A percentile compares a stretch with the other conserved stretches of the same genome.
Evolutionary conservation across 1,140 invertebrate species (phyloP).

Genomic region (Dendrolimus kikuchii): DNA sequence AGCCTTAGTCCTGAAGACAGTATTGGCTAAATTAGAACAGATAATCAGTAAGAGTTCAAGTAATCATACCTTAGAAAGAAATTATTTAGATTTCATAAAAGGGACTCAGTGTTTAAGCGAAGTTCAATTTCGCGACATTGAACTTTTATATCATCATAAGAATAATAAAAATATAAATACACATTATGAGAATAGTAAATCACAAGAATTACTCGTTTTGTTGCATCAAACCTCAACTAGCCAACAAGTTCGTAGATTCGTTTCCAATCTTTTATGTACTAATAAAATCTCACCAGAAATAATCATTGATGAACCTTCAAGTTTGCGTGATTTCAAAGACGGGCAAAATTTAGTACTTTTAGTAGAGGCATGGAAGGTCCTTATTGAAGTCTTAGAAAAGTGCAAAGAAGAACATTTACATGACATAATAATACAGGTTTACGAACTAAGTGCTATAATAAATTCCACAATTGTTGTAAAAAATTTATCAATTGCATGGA

Average conservation of each 20-base stretch:
- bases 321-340: conserved; percentile 41
- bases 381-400: conserved; percentile 39
- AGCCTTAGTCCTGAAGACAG: conserved; percentile 37
- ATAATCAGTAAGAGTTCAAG: conserved; percentile 29
- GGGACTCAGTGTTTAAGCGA: conserved; percentile 35
- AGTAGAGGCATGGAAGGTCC: conserved; percentile 32
- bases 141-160: conserved; percentile 57
- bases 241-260: conserved; percentile 31
- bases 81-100: conserved; percentile 61
- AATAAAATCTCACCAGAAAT: conserved; percentile 9
- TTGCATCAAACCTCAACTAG: conserved; percentile 39
- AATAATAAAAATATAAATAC: conserved; percentile 36
- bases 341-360: conserved; percentile 37
- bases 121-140: conserved; percentile 37
- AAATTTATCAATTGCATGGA: conserved; percentile 53
- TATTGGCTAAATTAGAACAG: conserved; percentile 54
- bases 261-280: conserved; percentile 33
- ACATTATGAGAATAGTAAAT: too few species aligned
- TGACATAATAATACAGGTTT: conserved; percentile 35
- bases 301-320: conserved; percentile 16
- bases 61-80: conserved; percentile 39
- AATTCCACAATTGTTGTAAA: conserved; percentile 45
- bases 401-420: conserved; percentile 55
- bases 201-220: conserved; percentile 10
- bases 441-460: conserved; percentile 43